Percentiles rank a stretch among this genome's conserved stretches.
Evolutionary conservation across 2,797 vertebrate species (phyloP).

Genomic region (Rhincodon typus): DNA sequence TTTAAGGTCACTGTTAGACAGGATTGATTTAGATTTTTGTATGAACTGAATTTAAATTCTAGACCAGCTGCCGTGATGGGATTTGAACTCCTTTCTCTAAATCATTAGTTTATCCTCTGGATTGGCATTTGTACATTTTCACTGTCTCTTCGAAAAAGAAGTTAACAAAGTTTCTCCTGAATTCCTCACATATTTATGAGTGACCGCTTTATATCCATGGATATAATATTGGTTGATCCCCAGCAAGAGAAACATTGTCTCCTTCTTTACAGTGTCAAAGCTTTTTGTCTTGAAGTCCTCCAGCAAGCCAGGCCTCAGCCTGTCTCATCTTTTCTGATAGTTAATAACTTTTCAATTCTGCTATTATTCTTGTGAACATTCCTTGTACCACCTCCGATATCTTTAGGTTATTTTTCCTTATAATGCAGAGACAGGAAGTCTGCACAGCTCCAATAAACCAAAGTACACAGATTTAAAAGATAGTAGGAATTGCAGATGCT

Average conservation of each 20-base stretch:
- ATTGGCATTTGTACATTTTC: too few species aligned
- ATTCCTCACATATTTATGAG: background rate
- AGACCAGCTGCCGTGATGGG: too few species aligned
- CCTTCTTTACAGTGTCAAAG: background rate
- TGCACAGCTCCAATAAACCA: background rate
- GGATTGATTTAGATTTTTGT: too few species aligned
- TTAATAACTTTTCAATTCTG: background rate
- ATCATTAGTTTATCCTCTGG: too few species aligned
- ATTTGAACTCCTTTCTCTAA: too few species aligned
- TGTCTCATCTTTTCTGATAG: background rate
- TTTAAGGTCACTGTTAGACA: too few species aligned
- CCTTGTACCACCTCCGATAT: background rate
- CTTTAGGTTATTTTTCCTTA: background rate
- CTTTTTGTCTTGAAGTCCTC: background rate
- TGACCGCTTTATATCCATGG: background rate
- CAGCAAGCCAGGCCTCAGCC: background rate
- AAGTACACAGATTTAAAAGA: too few species aligned
- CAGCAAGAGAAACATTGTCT: background rate
- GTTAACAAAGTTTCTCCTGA: background rate
- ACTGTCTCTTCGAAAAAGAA: too few species aligned
- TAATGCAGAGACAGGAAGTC: background rate
- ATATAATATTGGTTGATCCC: background rate
- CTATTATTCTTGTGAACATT: background rate
- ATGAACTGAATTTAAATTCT: too few species aligned
- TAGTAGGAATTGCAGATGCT: too few species aligned